These are phyloP conservation scores for Paradisaea rubra DNA, from an alignment of 2,113 vertebrate species.

Conservation along the genomic window DNA sequence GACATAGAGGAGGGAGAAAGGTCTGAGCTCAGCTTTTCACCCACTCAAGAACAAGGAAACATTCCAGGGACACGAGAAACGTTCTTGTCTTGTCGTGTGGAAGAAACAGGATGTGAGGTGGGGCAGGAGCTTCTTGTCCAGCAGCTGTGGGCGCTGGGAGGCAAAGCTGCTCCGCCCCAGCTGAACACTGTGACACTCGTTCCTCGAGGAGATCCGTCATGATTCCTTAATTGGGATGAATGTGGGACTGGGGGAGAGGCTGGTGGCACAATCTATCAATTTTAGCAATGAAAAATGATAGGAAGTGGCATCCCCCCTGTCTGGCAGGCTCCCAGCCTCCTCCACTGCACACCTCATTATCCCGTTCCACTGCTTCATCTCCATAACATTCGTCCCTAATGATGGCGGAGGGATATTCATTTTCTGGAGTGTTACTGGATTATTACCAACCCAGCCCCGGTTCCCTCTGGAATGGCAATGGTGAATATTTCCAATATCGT, in stretches of 20 bases:
- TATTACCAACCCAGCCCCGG: neutral
- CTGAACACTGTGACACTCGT: fast-evolving
- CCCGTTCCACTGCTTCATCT: neutral
- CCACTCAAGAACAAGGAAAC: fast-evolving
- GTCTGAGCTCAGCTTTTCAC: neutral
- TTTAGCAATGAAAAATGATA: slow-evolving; percentile 4
- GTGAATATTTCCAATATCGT: neutral
- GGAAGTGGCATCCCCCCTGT: slow-evolving; percentile 8
- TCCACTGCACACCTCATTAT: slow-evolving; percentile 15
- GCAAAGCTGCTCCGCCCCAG: neutral
- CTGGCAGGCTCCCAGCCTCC: slow-evolving; percentile 3
- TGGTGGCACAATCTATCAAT: neutral
- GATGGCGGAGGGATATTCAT: neutral
- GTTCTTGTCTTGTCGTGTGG: neutral
- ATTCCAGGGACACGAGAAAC: fast-evolving
- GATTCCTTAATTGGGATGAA: neutral
- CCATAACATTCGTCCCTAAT: neutral
- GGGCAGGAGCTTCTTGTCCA: neutral
- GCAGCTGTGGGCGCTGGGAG: neutral
- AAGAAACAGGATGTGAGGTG: neutral
- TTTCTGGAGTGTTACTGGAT: neutral
- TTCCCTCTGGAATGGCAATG: neutral
- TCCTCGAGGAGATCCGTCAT: neutral
- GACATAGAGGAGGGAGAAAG: neutral
- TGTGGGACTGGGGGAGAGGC: neutral